Conservation (phyloP, 2,113 vertebrate genomes). For the Ceyx margarethae region DNA sequence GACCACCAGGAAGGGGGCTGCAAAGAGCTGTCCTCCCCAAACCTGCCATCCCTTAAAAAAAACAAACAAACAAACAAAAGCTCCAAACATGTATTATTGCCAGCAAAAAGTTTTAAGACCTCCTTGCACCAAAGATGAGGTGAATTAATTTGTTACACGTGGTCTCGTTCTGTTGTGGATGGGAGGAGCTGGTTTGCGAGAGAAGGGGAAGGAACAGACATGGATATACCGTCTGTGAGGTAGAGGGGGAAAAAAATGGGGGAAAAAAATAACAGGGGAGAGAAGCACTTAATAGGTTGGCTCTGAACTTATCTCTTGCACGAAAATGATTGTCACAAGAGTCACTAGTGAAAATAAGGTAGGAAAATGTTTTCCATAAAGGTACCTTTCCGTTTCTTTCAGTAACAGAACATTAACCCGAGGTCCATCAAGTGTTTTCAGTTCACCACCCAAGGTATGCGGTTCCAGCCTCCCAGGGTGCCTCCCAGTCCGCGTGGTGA, state of each 20-base stretch:
- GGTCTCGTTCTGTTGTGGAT: background rate
- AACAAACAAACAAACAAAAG: background rate
- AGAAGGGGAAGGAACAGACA: constrained; percentile 6
- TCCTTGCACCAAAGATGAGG: background rate
- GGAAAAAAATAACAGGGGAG: background rate
- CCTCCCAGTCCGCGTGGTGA: background rate
- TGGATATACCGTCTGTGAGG: constrained; percentile 44
- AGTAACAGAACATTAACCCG: background rate
- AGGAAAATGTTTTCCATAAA: constrained; percentile 46
- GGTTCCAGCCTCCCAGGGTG: background rate
- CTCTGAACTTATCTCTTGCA: constrained; percentile 9
- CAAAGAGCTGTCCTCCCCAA: background rate
- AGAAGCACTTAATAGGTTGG: background rate
- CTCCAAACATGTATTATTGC: background rate
- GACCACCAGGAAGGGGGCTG: background rate
- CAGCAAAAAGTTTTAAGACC: background rate
- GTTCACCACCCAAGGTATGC: background rate
- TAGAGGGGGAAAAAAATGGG: constrained; percentile 59
- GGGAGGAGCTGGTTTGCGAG: background rate
- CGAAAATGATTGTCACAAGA: constrained; percentile 52
- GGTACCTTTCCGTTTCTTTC: constrained; percentile 44
- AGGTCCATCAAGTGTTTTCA: constrained; percentile 23
- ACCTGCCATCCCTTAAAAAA: background rate
- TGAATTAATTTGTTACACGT: background rate
- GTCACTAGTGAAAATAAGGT: constrained; percentile 60